Evolutionary conservation across 2,113 vertebrate species (phyloP).

Genomic region (Psilopsiagon aurifrons): DNA sequence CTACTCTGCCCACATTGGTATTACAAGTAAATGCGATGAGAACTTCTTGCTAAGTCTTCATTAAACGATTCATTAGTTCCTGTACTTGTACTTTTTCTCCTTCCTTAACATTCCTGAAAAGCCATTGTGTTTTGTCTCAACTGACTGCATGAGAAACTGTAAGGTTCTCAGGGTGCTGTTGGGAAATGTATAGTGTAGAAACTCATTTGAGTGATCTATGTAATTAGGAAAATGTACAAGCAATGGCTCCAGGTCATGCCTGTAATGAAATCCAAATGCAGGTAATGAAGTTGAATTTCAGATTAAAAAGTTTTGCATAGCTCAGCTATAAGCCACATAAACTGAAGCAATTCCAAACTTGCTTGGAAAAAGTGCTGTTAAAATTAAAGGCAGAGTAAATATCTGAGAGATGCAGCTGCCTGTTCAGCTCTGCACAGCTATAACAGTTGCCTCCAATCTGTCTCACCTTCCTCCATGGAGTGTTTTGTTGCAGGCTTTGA

Average conservation of each 20-base stretch:
- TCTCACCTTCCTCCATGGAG: neutral
- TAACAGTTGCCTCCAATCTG: neutral
- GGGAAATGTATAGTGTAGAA: neutral
- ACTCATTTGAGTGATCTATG: neutral
- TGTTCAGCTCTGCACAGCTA: neutral
- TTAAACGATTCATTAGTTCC: neutral
- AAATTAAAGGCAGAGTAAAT: neutral
- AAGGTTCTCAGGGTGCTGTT: slow-evolving; percentile 31
- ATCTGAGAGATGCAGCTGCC: neutral
- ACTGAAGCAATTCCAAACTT: neutral
- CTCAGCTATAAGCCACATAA: neutral
- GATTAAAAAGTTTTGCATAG: slow-evolving; percentile 4
- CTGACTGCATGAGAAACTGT: slow-evolving; percentile 28
- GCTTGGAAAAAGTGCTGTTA: neutral
- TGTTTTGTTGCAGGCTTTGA: neutral
- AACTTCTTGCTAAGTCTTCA: neutral
- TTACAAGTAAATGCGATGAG: neutral
- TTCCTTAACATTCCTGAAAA: slow-evolving; percentile 22
- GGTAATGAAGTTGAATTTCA: slow-evolving; percentile 14
- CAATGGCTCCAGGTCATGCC: neutral
- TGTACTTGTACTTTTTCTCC: neutral
- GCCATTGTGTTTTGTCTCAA: neutral
- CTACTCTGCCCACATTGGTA: neutral
- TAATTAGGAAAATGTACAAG: slow-evolving; percentile 38
- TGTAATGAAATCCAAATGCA: slow-evolving; percentile 45